These are phyloP conservation scores for cat (Felis catus) DNA, from an alignment of 2,113 vertebrate genomes.

Conservation along the genomic window DNA sequence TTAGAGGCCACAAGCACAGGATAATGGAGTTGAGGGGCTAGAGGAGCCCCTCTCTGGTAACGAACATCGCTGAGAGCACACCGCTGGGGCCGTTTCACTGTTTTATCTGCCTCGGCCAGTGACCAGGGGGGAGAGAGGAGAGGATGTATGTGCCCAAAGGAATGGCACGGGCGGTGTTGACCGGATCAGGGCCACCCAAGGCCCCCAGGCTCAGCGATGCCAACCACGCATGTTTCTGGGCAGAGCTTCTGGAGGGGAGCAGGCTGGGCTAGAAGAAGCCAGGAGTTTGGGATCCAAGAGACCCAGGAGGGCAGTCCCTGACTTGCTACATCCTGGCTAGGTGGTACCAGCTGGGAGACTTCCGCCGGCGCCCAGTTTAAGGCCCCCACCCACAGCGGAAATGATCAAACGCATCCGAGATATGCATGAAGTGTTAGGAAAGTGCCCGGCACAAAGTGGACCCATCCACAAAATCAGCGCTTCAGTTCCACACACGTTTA, in stretches of 20 bases:
- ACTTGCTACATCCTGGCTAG: not conserved
- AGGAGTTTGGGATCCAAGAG: not conserved
- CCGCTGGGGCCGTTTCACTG: fast-evolving
- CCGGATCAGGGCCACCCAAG: not conserved
- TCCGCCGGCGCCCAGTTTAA: not conserved
- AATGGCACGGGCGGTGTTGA: fast-evolving
- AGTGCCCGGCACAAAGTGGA: fast-evolving
- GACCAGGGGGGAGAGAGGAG: too few species aligned
- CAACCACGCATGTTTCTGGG: not conserved
- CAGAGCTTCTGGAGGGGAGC: not conserved
- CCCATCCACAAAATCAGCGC: fast-evolving
- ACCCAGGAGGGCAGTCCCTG: not conserved
- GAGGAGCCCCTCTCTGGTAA: fast-evolving
- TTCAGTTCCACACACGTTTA: not conserved
- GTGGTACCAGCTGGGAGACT: not conserved
- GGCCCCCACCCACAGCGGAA: not conserved
- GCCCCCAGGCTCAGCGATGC: not conserved
- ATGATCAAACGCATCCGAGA: not conserved
- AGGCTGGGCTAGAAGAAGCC: not conserved
- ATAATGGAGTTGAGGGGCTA: too few species aligned
- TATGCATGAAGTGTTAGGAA: fast-evolving
- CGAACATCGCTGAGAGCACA: not conserved
- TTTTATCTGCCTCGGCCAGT: not conserved
- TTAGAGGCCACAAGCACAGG: not conserved
- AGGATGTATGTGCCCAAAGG: not conserved